Evolutionary conservation across 1,140 invertebrate species (phyloP).

Genomic region (Hirudo medicinalis): DNA sequence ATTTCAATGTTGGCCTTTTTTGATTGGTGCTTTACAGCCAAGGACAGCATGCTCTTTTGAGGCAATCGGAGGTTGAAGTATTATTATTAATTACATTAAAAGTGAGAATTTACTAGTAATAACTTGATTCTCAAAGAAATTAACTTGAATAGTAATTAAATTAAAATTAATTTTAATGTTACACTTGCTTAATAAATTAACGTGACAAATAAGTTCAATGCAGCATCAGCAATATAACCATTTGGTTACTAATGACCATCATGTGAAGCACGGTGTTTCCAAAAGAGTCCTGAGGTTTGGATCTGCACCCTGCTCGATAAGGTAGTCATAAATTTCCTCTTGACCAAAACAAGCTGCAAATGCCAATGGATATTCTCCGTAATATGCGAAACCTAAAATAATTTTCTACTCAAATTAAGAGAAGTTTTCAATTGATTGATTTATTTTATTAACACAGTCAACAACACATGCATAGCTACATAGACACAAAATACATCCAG

Average conservation of each 20-base stretch:
- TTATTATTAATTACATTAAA: no score
- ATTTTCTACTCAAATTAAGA: conserved; percentile 21
- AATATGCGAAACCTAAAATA: conserved; percentile 64
- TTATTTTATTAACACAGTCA: no score
- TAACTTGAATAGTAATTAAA: no score
- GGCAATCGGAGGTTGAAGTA: background rate
- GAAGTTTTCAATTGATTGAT: no score
- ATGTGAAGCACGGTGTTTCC: conserved; percentile 91
- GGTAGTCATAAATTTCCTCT: conserved; percentile 89
- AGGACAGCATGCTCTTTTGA: conserved; percentile 87
- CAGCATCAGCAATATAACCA: conserved; percentile 46
- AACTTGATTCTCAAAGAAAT: no score
- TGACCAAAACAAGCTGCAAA: conserved; percentile 94
- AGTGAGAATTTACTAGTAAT: no score
- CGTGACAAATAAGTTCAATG: no score
- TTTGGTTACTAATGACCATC: conserved; percentile 90
- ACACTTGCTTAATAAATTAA: no score
- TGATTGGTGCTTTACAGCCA: conserved; percentile 83
- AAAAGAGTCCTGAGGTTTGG: conserved; percentile 63
- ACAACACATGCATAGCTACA: no score
- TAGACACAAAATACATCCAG: no score
- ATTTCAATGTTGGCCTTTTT: conserved; percentile 78
- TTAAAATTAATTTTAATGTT: no score
- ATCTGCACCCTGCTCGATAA: conserved; percentile 77
- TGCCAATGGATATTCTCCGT: conserved; percentile 85